These are phyloP conservation scores for Valencia hispanica DNA, from an alignment of 2,797 vertebrate species.

Conservation along the genomic window DNA sequence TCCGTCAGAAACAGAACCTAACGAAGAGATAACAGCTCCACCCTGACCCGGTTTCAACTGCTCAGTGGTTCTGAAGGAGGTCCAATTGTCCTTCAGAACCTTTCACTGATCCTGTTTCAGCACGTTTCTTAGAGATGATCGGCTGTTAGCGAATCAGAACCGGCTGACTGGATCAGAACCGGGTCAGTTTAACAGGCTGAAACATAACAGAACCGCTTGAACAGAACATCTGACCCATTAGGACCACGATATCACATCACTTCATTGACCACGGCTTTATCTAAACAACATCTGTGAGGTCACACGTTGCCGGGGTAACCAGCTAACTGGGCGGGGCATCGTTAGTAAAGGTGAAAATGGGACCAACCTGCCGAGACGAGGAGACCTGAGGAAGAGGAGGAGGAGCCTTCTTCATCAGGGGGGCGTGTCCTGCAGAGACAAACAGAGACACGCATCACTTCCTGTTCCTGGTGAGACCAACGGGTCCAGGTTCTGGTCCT, in stretches of 20 bases:
- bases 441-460: background rate
- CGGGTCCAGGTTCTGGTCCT: background rate
- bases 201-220: too few relatives aligned
- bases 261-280: too few relatives aligned
- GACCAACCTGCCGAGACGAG: slow-evolving; percentile 44
- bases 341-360: slow-evolving; percentile 13
- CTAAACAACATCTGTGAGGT: background rate
- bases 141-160: background rate
- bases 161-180: background rate
- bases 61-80: too few relatives aligned
- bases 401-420: slow-evolving; percentile 1
- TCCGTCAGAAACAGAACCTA: background rate
- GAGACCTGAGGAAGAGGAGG: slow-evolving; percentile 28
- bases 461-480: background rate
- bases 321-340: slow-evolving; percentile 10
- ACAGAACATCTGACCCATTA: too few relatives aligned
- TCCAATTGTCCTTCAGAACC: too few relatives aligned
- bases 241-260: too few relatives aligned
- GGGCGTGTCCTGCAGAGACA: background rate
- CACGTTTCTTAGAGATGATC: background rate
- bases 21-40: too few relatives aligned
- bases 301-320: background rate
- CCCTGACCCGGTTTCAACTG: too few relatives aligned
- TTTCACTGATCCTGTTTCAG: background rate
- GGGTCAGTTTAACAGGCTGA: too few relatives aligned